phyloP scores from a whole-genome alignment of 2,797 vertebrate genomes.

The Ptychobarbus kaznakovi region DNA sequence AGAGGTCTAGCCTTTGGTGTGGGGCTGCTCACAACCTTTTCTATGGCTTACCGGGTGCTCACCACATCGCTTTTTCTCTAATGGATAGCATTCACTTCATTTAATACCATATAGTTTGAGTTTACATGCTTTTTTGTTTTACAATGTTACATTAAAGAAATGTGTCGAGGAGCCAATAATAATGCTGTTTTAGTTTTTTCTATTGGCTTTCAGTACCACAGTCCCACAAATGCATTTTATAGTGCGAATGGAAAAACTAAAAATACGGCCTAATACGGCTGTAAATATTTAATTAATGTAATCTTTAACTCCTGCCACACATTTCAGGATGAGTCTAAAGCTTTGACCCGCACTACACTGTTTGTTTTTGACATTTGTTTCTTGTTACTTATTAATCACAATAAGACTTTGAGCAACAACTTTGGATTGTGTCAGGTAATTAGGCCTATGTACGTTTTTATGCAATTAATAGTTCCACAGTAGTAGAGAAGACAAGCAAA shows the following conservation, averaged over 20 bases:
- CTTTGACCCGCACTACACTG: neutral
- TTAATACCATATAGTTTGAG: neutral
- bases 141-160: neutral
- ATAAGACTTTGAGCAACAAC: neutral
- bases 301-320: neutral
- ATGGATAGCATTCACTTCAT: neutral
- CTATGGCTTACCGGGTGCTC: conserved; percentile 85
- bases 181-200: neutral
- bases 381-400: conserved; percentile 6
- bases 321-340: neutral
- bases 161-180: neutral
- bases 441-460: neutral
- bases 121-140: neutral
- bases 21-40: conserved; percentile 78
- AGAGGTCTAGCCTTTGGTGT: conserved; percentile 75
- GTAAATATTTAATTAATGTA: neutral
- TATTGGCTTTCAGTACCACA: neutral
- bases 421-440: neutral
- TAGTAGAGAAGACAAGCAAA: neutral
- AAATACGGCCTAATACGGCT: neutral
- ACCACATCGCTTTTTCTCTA: conserved; percentile 69
- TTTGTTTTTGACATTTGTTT: neutral
- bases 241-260: neutral
- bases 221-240: neutral
- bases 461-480: neutral